Percentiles rank a stretch among this genome's conserved stretches.
phyloP scores from a whole-genome alignment of 2,797 vertebrate genomes.

The Tapera naevia region DNA sequence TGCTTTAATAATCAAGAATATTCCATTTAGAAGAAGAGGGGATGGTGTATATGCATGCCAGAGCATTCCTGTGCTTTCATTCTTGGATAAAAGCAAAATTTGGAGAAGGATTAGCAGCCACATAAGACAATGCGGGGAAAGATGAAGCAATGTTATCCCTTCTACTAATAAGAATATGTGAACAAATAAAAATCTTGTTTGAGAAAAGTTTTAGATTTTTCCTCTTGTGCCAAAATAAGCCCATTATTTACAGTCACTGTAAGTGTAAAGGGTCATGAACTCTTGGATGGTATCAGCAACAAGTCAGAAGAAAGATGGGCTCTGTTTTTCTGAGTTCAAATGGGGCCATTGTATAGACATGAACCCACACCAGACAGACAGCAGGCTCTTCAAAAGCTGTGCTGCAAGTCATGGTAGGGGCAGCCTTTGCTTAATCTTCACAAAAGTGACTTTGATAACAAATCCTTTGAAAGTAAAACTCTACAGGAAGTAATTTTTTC shows the following conservation, averaged over 20 bases:
- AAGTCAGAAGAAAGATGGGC: not conserved
- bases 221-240: not conserved
- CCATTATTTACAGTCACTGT: rapidly evolving
- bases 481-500: not conserved
- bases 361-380: not conserved
- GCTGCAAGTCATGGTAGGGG: not conserved
- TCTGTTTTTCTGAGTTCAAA: not conserved
- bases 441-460: not conserved
- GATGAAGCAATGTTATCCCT: not conserved
- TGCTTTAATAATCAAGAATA: not conserved
- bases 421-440: not conserved
- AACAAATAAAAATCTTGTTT: not conserved
- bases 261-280: not conserved
- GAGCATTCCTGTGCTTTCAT: not conserved
- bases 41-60: not conserved
- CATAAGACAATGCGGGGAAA: not conserved
- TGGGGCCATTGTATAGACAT: not conserved
- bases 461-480: not conserved
- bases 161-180: not conserved
- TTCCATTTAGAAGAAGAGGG: not conserved
- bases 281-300: not conserved
- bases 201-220: not conserved
- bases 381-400: not conserved
- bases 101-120: not conserved
- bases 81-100: not conserved